Conservation (phyloP, 2,797 vertebrate genomes). For the Enteromius afrohamiltoni region DNA sequence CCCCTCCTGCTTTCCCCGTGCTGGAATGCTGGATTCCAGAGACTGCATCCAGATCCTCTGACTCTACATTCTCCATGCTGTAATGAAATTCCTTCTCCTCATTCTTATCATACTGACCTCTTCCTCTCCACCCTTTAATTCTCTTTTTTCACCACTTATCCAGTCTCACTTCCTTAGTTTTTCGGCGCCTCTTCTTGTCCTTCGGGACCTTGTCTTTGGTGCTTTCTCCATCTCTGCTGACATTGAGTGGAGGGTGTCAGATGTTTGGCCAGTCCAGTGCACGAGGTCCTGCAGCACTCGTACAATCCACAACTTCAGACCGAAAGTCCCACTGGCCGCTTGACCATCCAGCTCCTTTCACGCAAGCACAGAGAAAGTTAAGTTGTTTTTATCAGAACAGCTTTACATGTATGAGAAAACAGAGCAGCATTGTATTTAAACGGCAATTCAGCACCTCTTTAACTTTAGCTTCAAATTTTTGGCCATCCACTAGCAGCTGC, state of each 20-base stretch:
- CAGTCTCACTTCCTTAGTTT: constrained; percentile 61
- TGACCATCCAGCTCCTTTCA: constrained; percentile 61
- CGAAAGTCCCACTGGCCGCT: constrained; percentile 59
- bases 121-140: constrained; percentile 19
- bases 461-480: constrained; percentile 54
- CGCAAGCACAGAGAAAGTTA: constrained; percentile 41
- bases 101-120: constrained; percentile 41
- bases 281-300: constrained; percentile 75
- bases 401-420: constrained; percentile 5
- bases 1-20: neutral
- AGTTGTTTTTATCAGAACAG: neutral
- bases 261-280: constrained; percentile 71
- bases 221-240: constrained; percentile 48
- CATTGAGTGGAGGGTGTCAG: constrained; percentile 65
- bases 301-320: constrained; percentile 76
- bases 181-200: constrained; percentile 54
- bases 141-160: neutral
- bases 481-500: constrained; percentile 68
- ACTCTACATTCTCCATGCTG: constrained; percentile 29
- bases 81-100: neutral
- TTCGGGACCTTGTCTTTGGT: constrained; percentile 38
- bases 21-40: neutral
- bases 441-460: constrained; percentile 68
- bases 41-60: neutral
- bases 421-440: neutral